Evolutionary conservation across 2,113 vertebrate species (phyloP).

Genomic region (Hiodon tergisus): DNA sequence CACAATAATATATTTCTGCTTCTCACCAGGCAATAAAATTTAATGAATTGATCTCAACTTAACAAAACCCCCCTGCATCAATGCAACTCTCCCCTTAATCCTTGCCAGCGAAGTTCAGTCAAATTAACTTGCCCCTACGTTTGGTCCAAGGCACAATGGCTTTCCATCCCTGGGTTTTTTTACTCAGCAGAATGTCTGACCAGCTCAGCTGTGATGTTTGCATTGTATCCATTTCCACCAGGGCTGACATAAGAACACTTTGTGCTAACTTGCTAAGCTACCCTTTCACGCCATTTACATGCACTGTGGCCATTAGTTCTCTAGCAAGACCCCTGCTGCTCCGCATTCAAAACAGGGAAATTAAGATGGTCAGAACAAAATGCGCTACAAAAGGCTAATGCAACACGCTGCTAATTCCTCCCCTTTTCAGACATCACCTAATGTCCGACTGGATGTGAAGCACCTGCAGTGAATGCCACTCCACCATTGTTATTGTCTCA

Average conservation of each 20-base stretch:
- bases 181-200: constrained; percentile 92
- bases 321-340: constrained; percentile 94
- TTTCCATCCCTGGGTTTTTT: constrained; percentile 79
- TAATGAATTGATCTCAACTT: constrained; percentile 99
- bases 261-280: constrained; percentile 95
- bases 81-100: constrained; percentile 92
- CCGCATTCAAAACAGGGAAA: constrained; percentile 98
- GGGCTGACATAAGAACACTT: constrained; percentile 99
- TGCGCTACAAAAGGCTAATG: constrained; percentile 99
- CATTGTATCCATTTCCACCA: constrained; percentile 99
- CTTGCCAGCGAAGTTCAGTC: constrained; percentile 95
- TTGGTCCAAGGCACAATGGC: constrained; percentile 81
- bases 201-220: constrained; percentile 99
- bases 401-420: constrained; percentile 95
- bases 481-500: constrained; percentile 79
- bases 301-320: constrained; percentile 97
- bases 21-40: constrained; percentile 99
- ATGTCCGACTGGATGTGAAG: constrained; percentile 94
- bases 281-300: constrained; percentile 99
- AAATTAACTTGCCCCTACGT: constrained; percentile 94
- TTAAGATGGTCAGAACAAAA: constrained; percentile 99
- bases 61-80: constrained; percentile 88
- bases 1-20: constrained; percentile 96
- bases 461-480: constrained; percentile 99
- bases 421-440: constrained; percentile 89